These are phyloP conservation scores for Arrhopalites spinosus DNA, from an alignment of 2,888 invertebrate species.

Conservation along the genomic window DNA sequence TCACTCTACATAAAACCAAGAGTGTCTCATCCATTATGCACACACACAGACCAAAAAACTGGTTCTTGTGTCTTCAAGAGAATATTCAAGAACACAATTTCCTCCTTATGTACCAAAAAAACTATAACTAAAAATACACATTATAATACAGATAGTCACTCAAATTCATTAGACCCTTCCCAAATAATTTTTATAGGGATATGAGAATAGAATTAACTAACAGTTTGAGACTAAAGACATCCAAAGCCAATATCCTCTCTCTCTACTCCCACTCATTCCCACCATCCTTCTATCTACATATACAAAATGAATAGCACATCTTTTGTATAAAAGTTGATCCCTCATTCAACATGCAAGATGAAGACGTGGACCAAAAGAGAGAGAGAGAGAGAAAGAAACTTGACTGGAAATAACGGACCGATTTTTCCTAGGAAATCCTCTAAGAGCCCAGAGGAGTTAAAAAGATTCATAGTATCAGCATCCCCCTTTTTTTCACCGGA, in stretches of 20 bases:
- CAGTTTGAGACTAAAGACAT: too few species aligned
- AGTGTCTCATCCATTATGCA: constrained; percentile 19
- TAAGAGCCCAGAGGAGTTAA: not conserved
- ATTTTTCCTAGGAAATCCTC: not conserved
- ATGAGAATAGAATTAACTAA: not conserved
- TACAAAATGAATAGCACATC: too few species aligned
- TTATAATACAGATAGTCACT: not conserved
- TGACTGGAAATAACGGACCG: not conserved
- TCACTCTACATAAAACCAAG: too few species aligned
- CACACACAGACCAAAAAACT: too few species aligned
- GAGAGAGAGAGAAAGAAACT: constrained; percentile 29
- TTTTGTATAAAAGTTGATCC: constrained; percentile 28
- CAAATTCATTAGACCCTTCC: not conserved
- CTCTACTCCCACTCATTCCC: not conserved
- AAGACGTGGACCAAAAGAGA: constrained; percentile 21
- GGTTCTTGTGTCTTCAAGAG: constrained; percentile 10
- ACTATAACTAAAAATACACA: not conserved
- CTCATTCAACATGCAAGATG: constrained; percentile 36
- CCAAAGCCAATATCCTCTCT: not conserved
- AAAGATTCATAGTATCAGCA: not conserved
- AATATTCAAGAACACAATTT: constrained; percentile 12
- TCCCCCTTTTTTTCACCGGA: not conserved
- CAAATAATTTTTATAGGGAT: not conserved
- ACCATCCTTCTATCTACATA: not conserved
- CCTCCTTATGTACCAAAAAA: not conserved